Evolutionary conservation across 2,888 invertebrate genomes (phyloP), one percentile per base, ranked within the genome.

Genomic region (Digitonthophagus gazella): DNA sequence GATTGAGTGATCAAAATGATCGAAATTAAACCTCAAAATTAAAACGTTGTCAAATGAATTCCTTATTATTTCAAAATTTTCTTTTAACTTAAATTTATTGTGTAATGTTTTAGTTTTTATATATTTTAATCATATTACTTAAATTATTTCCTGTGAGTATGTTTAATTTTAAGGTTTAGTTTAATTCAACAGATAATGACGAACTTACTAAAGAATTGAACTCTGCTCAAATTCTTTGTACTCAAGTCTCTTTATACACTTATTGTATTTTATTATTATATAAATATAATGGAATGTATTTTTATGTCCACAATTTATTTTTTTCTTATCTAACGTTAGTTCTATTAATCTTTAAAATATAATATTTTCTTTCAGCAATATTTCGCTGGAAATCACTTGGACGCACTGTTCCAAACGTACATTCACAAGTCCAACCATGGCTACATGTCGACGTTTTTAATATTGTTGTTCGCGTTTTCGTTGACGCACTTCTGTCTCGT

Each of bases 401-500:
- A 93, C 81, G 87, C 88, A 65, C 85, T 93, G 56, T 94, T 92
- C 80, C 85, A 89, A 73, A 86, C 88, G 72, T 95, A 94, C 78
- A 91, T 91, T 74, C 89, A 91, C 75, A 90, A 93, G 76, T 84
- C 94, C 71, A 90, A 91, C 78, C 89, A 92, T 81, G 91, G 92
- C 66, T 90, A 93, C 74, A 89, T 93, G 72, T 90, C 91, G 71
- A 87, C 93, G 69, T 93, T 92, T 81, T 85, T 93, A 72, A 84
- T 91, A 16, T 84, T 93, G 64, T 88, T 92, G 77, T 83, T 89
- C 67, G 78, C 89, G 54, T 86, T 93, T 66, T 89, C 90, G 57
- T 82, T 87, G 2, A 81, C 85, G 1, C 92, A 93, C 78, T 85
- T 91, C 71, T 77, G 89, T 64, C 76, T 83, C 55, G 73, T 78